A percentile compares a stretch with the other conserved stretches of the same genome.
Evolutionary conservation across 2,797 vertebrate species (phyloP).

Genomic region (Pseudocheirus occidentalis): DNA sequence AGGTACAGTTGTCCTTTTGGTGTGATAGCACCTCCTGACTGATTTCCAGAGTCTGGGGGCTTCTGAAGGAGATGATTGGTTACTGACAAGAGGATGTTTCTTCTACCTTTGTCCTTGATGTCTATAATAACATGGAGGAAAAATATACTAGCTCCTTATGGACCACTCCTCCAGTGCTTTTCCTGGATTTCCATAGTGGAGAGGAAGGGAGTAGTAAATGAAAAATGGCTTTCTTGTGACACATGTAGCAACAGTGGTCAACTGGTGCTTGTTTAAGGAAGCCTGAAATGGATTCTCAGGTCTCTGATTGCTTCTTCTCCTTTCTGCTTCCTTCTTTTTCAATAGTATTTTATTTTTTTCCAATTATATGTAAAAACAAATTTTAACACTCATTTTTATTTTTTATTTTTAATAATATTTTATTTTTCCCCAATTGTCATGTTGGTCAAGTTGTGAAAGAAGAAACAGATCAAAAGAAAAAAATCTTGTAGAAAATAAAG

Average conservation of each 20-base stretch:
- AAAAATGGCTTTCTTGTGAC: no score
- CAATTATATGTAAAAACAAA: no score
- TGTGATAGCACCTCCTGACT: not conserved
- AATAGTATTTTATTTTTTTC: no score
- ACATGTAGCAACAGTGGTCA: not conserved
- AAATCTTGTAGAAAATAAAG: no score
- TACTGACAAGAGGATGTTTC: not conserved
- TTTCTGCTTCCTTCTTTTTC: not conserved
- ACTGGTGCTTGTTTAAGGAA: not conserved
- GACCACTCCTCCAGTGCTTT: not conserved
- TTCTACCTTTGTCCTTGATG: not conserved
- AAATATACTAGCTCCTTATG: not conserved
- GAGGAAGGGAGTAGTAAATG: no score
- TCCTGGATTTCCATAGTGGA: not conserved
- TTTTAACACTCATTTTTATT: no score
- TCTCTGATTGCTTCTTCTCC: not conserved
- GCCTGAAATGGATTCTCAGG: not conserved
- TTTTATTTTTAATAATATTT: no score
- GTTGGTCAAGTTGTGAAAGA: no score
- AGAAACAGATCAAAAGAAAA: no score
- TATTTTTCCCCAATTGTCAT: no score
- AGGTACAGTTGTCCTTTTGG: not conserved
- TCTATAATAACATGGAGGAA: not conserved
- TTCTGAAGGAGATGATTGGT: not conserved
- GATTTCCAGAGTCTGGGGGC: not conserved